Conservation (phyloP, 1,140 invertebrate species). For the Spodoptera frugiperda region DNA sequence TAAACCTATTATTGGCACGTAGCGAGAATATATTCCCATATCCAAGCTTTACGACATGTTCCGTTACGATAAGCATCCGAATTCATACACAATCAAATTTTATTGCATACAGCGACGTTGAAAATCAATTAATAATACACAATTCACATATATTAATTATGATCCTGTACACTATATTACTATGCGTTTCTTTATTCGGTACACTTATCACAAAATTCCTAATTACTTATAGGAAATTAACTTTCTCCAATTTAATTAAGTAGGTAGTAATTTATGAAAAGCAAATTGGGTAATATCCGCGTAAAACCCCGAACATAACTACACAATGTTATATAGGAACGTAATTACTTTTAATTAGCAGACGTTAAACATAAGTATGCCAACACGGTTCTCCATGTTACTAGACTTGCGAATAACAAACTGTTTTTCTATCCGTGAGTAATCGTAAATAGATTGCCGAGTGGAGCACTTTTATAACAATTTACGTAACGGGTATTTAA, state of each 20-base stretch:
- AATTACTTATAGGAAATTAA: neutral
- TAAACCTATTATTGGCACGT: neutral
- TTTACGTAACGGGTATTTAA: slow-evolving; percentile 28
- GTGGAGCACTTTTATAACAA: slow-evolving; percentile 20
- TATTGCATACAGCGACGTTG: neutral
- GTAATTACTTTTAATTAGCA: slow-evolving; percentile 16
- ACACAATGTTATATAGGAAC: neutral
- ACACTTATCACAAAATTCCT: slow-evolving; percentile 12
- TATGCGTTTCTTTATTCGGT: no score
- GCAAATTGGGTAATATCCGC: slow-evolving; percentile 19
- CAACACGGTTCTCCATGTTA: neutral
- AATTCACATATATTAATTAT: neutral
- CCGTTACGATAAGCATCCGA: slow-evolving; percentile 11
- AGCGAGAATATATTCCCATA: neutral
- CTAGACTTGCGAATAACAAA: neutral
- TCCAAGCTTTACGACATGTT: slow-evolving; percentile 25
- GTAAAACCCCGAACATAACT: neutral
- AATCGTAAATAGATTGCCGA: slow-evolving; percentile 22
- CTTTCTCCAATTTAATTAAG: slow-evolving; percentile 15
- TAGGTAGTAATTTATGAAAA: slow-evolving; percentile 16
- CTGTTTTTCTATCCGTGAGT: slow-evolving; percentile 15
- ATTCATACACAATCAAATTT: slow-evolving; percentile 6
- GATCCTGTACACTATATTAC: neutral
- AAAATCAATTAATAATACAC: neutral
- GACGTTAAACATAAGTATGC: slow-evolving; percentile 15